phyloP scores from a whole-genome alignment of 2,888 invertebrate species.

The Trissolcus japonicus region DNA sequence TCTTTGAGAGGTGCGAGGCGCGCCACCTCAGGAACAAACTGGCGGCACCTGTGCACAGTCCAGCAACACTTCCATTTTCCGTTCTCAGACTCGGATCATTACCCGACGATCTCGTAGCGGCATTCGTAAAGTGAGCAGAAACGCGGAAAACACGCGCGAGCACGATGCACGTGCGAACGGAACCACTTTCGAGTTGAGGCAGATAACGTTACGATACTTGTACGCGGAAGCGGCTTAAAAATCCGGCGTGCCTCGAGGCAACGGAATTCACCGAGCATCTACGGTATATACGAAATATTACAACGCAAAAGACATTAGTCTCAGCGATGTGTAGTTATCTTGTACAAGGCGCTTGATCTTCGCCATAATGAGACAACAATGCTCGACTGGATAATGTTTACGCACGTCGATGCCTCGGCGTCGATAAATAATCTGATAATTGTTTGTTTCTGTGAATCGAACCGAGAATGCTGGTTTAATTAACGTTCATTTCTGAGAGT shows the following conservation, averaged over 20 bases:
- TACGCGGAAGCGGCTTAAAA: conserved; percentile 58
- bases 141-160: conserved; percentile 65
- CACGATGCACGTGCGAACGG: conserved; percentile 66
- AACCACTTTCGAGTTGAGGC: conserved; percentile 54
- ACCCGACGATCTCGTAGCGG: conserved; percentile 62
- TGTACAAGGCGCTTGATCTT: conserved; percentile 25
- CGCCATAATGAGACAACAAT: conserved; percentile 47
- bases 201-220: conserved; percentile 58
- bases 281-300: conserved; percentile 55
- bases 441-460: conserved; percentile 44
- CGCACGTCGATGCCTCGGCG: conserved; percentile 29
- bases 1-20: conserved; percentile 15
- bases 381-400: conserved; percentile 26
- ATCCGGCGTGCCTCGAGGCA: conserved; percentile 51
- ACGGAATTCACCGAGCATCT: conserved; percentile 49
- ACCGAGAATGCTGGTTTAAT: conserved; percentile 31
- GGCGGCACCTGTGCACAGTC: conserved; percentile 27
- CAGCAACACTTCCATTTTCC: conserved; percentile 56
- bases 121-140: conserved; percentile 64
- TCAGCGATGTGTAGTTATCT: conserved; percentile 47
- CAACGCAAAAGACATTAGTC: conserved; percentile 43
- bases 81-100: conserved; percentile 66
- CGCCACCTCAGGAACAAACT: conserved; percentile 18
- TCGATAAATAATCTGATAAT: conserved; percentile 43
- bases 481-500: conserved; percentile 28